Evolutionary conservation across 2,113 vertebrate species (phyloP).

Genomic region (human (Homo sapiens)): DNA sequence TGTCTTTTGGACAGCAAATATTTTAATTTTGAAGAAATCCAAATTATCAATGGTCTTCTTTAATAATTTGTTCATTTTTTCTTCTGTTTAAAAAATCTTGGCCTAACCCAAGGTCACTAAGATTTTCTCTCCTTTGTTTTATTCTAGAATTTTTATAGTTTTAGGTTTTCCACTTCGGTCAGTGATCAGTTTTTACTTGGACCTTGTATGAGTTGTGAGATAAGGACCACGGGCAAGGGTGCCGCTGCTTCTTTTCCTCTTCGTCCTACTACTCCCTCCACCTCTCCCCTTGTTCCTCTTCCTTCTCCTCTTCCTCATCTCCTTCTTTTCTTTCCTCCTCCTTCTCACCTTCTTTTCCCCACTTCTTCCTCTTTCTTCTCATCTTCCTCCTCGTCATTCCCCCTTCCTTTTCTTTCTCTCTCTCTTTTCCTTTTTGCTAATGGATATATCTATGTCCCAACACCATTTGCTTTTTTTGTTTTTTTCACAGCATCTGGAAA

Average conservation of each 20-base stretch:
- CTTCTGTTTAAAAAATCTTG: neutral
- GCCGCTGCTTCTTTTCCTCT: neutral
- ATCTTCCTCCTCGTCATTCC: no score
- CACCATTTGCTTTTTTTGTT: no score
- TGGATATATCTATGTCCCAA: neutral
- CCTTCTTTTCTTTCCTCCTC: neutral
- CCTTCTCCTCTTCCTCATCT: neutral
- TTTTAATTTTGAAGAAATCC: constrained; percentile 12
- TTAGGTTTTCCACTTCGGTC: neutral
- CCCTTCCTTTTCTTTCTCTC: neutral
- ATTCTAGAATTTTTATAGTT: neutral
- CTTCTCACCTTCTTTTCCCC: neutral
- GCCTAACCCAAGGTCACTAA: neutral
- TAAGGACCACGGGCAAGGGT: neutral
- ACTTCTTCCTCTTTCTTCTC: neutral
- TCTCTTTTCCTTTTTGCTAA: neutral
- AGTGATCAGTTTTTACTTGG: neutral
- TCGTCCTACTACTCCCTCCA: neutral
- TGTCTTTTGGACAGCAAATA: neutral
- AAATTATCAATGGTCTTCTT: neutral
- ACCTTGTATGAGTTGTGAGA: neutral
- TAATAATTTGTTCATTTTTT: neutral
- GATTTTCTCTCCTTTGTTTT: neutral
- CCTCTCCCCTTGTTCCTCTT: neutral
- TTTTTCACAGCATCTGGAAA: neutral